Evolutionary conservation across 2,888 invertebrate species (phyloP), one percentile per base, ranked within the genome.

Genomic region (Eurytoma californica): DNA sequence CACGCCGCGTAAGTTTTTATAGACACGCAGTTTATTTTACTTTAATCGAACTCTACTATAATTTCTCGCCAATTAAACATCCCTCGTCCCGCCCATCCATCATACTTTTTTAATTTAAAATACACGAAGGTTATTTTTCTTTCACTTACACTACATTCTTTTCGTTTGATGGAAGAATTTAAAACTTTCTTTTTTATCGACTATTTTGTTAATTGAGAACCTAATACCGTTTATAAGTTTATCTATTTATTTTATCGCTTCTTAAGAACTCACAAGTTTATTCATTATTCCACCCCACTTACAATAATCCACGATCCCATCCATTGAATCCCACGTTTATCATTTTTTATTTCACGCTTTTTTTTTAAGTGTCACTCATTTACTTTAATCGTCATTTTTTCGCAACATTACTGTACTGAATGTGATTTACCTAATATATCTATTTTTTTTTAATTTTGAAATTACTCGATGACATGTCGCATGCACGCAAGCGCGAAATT

Each of bases 311-410:
- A 3, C 51, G 24, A 58, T 13, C 12, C 12, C 51, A 14, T 60
- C 68, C 24, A 57, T 20, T 63, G 5, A 9, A 55, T 47, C 55
- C 60, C 78, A 20, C 24, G 16, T 74, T 76, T 80, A 2, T 78
- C 78, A 81, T 61, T 58, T 79, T 57, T 49, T 70, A 72, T 69
- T 77, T 82, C 67, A 73, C 82, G 82, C 82, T 86, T 82, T 81
- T 80, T 83, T 80, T 76, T 78, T 82, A 77, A 60, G 77, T 76
- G 83, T 74, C 76, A 76, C 80, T 80, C 80, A 74, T 82, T 80
- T 76, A 82, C 80, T 83, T 72, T 80, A 79, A 80, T 81, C 81
- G 77, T 73, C 67, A 39, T 49, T 86, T 82, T 80, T 80, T 83
- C 60, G 81, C 81, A 77, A 51, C 65, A 79, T 77, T 80, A 70